Percentiles rank a stretch among this genome's conserved stretches.
phyloP scores from a whole-genome alignment of 2,888 invertebrate genomes.

The Eupithecia vulgata region DNA sequence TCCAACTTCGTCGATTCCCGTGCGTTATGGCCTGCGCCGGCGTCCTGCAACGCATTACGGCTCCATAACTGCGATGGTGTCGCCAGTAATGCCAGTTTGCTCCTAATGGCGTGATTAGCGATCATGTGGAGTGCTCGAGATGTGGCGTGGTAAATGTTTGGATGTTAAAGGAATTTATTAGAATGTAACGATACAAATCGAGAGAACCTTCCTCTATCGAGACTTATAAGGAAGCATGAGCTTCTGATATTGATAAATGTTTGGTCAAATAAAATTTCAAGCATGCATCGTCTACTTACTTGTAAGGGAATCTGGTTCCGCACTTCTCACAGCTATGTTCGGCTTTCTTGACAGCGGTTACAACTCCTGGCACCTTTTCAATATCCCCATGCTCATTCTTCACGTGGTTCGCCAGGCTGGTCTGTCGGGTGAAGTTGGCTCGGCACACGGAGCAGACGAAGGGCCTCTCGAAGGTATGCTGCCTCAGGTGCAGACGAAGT shows the following conservation, averaged over 20 bases:
- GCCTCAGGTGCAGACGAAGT: constrained; percentile 87
- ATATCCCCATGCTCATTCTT: constrained; percentile 76
- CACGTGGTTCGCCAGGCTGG: constrained; percentile 86
- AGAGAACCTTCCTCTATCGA: background rate
- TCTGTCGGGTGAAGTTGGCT: constrained; percentile 86
- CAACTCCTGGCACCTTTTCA: constrained; percentile 46
- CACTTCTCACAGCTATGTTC: constrained; percentile 59
- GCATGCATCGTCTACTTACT: constrained; percentile 53
- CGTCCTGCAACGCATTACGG: constrained; percentile 62
- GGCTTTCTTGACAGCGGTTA: constrained; percentile 46
- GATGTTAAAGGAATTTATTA: constrained; percentile 12
- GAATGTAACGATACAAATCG: constrained; percentile 8
- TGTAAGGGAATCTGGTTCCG: constrained; percentile 58
- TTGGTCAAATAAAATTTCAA: background rate
- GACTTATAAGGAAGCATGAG: background rate
- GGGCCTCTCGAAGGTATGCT: constrained; percentile 90
- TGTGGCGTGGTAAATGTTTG: constrained; percentile 21
- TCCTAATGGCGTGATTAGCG: constrained; percentile 41
- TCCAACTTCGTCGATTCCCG: constrained; percentile 74
- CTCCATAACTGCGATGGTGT: constrained; percentile 35
- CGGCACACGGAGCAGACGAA: constrained; percentile 86
- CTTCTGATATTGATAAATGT: background rate
- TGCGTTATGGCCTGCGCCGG: constrained; percentile 64
- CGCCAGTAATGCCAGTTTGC: constrained; percentile 36
- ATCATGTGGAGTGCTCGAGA: constrained; percentile 28